Base-by-base conservation (phyloP, 2,797 vertebrate genomes). In the Syndactyla subalaris region DNA sequence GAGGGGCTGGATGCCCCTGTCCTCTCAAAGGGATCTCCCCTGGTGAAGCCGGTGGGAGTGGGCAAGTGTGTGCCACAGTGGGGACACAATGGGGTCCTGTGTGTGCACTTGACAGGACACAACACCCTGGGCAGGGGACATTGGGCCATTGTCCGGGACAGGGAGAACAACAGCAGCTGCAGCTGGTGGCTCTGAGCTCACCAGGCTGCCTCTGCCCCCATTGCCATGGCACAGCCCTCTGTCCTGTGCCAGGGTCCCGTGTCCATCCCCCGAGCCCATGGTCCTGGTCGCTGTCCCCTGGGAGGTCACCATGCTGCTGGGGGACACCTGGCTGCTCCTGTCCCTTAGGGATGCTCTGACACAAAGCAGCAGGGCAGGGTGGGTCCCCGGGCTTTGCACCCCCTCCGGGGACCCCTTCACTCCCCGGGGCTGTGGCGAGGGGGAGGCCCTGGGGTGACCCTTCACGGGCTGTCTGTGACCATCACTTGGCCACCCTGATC, bases 81-180 rank as follows among this genome's bases (percentile, higher is more conserved):
- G 76, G 45, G 86, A 86, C 76, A 96, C 96, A 97, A 97, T 79
- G 82, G 79, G 80, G 87, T 92, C 88, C 95, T 97, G 87, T 97
- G 79, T 46, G 3, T 1, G 15, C 5, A 15, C 73, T 77, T 49
- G 73, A 29, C n/a, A 70, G 51, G 2, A 51, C 36, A 41, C 82
- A 75, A 66, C 49, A 16, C 66, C 73, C 90, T 0, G 5, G 10
- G 34, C 12, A 4, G 51, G 94, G 94, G 92, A 97, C 96, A 97
- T 93, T 95, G 92, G 88, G 66, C 94, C 72, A 95, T 97, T 97
- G 97, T 97, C 62, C 1, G 39, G 48, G 63, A 6, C 22, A 11
- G 61, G 85, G 91, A 96, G 92, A 95, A 94, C 92, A 97, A 93
- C 95, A 96, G 92, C 87, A 93, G 96, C 96, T 95, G 96, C 63